A percentile compares a stretch with the other conserved stretches of the same genome.
phyloP scores from a whole-genome alignment of 1,140 invertebrate genomes.

The Daktulosphaira vitifoliae region DNA sequence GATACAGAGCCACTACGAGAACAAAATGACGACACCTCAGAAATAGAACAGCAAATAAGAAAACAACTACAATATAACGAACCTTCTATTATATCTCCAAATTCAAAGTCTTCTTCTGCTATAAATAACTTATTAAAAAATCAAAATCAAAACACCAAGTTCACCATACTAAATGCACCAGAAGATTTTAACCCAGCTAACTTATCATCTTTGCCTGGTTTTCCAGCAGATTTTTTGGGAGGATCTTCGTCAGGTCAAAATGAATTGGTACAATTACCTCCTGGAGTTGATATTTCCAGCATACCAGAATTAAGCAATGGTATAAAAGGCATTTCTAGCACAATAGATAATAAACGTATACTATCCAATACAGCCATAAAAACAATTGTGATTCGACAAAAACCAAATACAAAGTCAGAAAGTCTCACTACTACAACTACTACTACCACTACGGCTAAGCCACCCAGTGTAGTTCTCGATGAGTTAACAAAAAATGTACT shows the following conservation, averaged over 20 bases:
- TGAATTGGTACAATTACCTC: conserved; percentile 8
- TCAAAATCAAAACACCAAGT: not conserved
- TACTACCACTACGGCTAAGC: conserved; percentile 44
- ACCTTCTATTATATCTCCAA: not conserved
- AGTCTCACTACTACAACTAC: conserved; percentile 5
- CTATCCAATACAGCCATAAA: conserved; percentile 11
- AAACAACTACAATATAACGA: not conserved
- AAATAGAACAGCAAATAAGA: conserved; percentile 17
- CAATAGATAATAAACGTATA: not conserved
- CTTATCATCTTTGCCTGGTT: no score
- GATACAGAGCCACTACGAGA: conserved; percentile 34
- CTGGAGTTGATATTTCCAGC: conserved; percentile 23
- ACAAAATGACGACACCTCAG: not conserved
- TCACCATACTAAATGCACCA: no score
- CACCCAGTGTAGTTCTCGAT: conserved; percentile 53
- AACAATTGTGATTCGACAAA: not conserved
- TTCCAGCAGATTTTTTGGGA: not conserved
- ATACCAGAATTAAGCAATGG: not conserved
- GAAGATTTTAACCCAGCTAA: no score
- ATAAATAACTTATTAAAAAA: not conserved
- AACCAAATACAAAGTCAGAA: not conserved
- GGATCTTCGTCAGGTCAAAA: conserved; percentile 19
- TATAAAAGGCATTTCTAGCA: not conserved
- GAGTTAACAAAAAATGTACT: conserved; percentile 66
- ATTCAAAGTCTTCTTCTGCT: not conserved